phyloP scores from a whole-genome alignment of 37 sponge, comb jelly and placozoan species.

The Agelas oroides region DNA sequence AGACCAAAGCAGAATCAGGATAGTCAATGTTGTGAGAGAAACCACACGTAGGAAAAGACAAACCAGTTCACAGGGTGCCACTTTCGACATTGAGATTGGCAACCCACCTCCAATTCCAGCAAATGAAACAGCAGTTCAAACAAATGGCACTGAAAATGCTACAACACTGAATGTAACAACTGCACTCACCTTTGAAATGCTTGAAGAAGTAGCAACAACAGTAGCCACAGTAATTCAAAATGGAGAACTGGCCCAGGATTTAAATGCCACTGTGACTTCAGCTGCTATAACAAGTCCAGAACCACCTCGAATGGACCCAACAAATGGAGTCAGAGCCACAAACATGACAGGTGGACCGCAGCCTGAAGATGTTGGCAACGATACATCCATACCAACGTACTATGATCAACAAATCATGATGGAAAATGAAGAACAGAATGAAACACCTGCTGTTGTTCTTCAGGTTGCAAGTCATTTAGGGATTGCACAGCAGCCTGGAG shows the following conservation, averaged over 20 bases:
- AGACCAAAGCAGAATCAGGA: slow-evolving; percentile 68
- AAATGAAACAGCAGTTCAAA: not conserved
- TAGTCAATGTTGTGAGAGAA: slow-evolving; percentile 79
- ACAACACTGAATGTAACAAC: not conserved
- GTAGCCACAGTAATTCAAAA: slow-evolving; percentile 68
- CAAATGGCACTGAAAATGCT: not conserved
- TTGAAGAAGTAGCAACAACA: slow-evolving; percentile 43
- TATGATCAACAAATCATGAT: slow-evolving; percentile 22
- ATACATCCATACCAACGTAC: slow-evolving; percentile 28
- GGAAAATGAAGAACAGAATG: slow-evolving; percentile 14
- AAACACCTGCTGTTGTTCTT: slow-evolving; percentile 15
- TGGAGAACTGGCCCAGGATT: slow-evolving; percentile 56
- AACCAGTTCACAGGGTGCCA: not conserved
- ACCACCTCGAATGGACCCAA: slow-evolving; percentile 61
- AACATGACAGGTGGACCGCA: slow-evolving; percentile 72
- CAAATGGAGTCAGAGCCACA: slow-evolving; percentile 70
- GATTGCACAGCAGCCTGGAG: not conserved
- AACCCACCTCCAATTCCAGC: slow-evolving; percentile 50
- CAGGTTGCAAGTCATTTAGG: slow-evolving; percentile 32
- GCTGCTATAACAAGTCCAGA: slow-evolving; percentile 61
- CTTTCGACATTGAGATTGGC: slow-evolving; percentile 84
- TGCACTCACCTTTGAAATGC: slow-evolving; percentile 25
- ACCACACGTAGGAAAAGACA: slow-evolving; percentile 31
- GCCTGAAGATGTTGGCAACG: slow-evolving; percentile 47
- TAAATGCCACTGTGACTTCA: slow-evolving; percentile 47